Conservation (phyloP, 2,888 invertebrate species). For the Zhuqinia jingwanae region DNA sequence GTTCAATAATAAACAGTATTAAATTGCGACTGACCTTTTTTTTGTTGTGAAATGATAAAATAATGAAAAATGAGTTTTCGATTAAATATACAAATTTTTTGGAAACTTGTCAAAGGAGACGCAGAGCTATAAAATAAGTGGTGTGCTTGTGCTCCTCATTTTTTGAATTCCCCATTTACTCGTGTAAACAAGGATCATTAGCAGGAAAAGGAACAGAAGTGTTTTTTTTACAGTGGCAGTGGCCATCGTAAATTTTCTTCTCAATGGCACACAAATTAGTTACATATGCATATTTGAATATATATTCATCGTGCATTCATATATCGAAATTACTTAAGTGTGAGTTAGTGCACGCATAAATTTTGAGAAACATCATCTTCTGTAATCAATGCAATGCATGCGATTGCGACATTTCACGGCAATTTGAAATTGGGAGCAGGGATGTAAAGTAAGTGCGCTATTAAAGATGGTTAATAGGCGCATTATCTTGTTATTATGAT, state of each 20-base stretch:
- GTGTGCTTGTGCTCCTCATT: not conserved
- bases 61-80: conserved; percentile 4
- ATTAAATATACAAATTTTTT: not conserved
- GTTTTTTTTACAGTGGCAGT: not conserved
- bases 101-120: conserved; percentile 29
- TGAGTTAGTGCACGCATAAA: not conserved
- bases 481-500: conserved; percentile 3
- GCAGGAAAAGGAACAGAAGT: not conserved
- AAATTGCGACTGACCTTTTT: conserved; percentile 14
- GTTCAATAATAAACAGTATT: too few species aligned
- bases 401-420: conserved; percentile 37
- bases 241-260: conserved; percentile 1
- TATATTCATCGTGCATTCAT: not conserved
- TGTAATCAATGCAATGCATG: not conserved
- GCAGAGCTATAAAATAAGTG: not conserved
- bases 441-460: not conserved
- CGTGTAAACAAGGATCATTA: not conserved
- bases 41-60: not conserved
- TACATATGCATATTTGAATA: not conserved
- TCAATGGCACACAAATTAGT: not conserved
- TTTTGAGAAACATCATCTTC: not conserved
- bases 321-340: not conserved
- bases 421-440: conserved; percentile 37
- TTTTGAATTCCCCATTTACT: conserved; percentile 16
- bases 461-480: not conserved